These are phyloP conservation scores for Redunca redunca DNA, from an alignment of 2,113 vertebrate genomes.

Conservation along the genomic window DNA sequence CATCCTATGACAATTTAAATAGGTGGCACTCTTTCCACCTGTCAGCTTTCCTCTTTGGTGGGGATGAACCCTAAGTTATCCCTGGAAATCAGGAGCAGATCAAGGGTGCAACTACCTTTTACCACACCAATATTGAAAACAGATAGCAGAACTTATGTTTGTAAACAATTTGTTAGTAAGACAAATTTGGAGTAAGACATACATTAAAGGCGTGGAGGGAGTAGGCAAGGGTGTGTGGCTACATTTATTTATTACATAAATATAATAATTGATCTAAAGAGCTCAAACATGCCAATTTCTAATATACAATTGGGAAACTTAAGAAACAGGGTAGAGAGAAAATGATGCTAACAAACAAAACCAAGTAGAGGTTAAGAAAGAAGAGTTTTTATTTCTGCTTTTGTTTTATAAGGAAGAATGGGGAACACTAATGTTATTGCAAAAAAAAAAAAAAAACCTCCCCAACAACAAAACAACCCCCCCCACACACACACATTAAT, in stretches of 20 bases:
- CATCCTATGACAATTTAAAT: neutral
- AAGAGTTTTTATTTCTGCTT: neutral
- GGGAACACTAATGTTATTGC: neutral
- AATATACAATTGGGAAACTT: neutral
- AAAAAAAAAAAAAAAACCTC: neutral
- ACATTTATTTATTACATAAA: neutral
- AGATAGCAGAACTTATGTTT: neutral
- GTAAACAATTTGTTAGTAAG: neutral
- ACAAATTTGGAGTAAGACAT: neutral
- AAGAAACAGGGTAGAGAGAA: neutral
- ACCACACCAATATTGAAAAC: neutral
- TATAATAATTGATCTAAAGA: neutral
- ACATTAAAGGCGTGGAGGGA: neutral
- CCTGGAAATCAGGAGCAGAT: neutral
- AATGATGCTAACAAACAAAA: neutral
- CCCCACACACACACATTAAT: neutral
- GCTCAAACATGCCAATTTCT: neutral
- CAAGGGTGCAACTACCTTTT: neutral
- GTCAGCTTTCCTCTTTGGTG: neutral
- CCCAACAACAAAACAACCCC: too few relatives aligned
- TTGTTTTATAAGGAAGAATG: neutral
- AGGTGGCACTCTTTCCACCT: conserved; percentile 52
- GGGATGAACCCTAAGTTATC: neutral
- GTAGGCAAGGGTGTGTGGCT: neutral
- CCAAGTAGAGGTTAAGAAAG: neutral